A percentile compares a stretch with the other conserved stretches of the same genome.
Conservation (phyloP, 2,888 invertebrate species). For the Thalpophila matura region DNA sequence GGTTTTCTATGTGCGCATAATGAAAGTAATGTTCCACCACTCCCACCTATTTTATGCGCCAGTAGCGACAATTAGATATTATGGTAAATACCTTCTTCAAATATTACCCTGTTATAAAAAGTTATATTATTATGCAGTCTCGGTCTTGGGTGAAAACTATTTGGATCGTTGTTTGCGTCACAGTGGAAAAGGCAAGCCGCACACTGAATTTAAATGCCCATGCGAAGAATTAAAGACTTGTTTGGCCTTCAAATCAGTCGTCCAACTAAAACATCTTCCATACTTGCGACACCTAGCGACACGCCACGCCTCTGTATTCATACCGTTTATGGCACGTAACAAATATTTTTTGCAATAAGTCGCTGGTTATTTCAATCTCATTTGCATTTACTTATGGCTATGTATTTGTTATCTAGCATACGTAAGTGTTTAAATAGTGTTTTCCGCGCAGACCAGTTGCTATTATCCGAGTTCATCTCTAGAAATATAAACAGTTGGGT, state of each 20-base stretch:
- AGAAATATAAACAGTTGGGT: slow-evolving; percentile 9
- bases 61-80: slow-evolving; percentile 4
- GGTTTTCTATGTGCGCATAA: slow-evolving; percentile 9
- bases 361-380: slow-evolving; percentile 46
- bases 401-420: slow-evolving; percentile 26
- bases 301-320: slow-evolving; percentile 58
- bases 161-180: slow-evolving; percentile 24
- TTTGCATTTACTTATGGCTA: slow-evolving; percentile 56
- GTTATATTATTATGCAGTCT: slow-evolving; percentile 6
- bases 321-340: slow-evolving; percentile 46
- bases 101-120: neutral
- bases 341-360: slow-evolving; percentile 51
- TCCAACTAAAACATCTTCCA: slow-evolving; percentile 55
- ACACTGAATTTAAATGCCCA: slow-evolving; percentile 41
- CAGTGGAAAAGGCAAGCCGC: slow-evolving; percentile 29
- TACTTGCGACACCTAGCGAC: slow-evolving; percentile 61
- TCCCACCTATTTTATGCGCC: slow-evolving; percentile 25
- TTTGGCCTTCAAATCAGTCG: slow-evolving; percentile 56
- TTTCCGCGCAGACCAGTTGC: slow-evolving; percentile 2
- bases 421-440: slow-evolving; percentile 15
- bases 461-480: slow-evolving; percentile 26
- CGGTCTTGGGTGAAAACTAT: slow-evolving; percentile 20
- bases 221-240: slow-evolving; percentile 47
- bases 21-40: slow-evolving; percentile 23
- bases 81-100: slow-evolving; percentile 12